These are phyloP conservation scores for Picus viridis DNA, from an alignment of 2,797 vertebrate genomes.

Conservation along the genomic window DNA sequence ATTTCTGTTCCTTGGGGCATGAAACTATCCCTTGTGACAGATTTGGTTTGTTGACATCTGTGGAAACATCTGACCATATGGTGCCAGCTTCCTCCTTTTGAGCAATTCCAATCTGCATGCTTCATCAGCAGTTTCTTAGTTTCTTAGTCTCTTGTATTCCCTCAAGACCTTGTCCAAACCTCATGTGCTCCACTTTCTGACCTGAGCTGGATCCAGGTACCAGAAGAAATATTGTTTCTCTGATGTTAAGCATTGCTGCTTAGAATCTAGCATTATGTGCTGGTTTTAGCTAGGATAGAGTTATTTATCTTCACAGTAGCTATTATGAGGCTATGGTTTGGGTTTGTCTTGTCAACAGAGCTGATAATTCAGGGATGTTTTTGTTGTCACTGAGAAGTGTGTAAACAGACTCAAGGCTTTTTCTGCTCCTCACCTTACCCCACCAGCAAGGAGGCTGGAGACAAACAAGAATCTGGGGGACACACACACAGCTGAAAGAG, in stretches of 20 bases:
- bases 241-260: not conserved
- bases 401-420: too few species aligned
- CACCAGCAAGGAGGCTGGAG: too few species aligned
- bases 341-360: too few species aligned
- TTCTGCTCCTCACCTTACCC: too few species aligned
- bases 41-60: slow-evolving; percentile 20
- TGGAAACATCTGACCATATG: slow-evolving; percentile 51
- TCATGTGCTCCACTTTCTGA: not conserved
- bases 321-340: too few species aligned
- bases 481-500: too few species aligned
- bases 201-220: not conserved
- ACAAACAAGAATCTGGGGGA: too few species aligned
- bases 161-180: not conserved
- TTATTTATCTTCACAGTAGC: too few species aligned
- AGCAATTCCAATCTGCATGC: not conserved
- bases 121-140: not conserved
- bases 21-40: slow-evolving; percentile 45
- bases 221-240: not conserved
- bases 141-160: not conserved
- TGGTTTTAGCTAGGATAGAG: too few species aligned
- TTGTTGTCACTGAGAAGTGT: too few species aligned
- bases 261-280: too few species aligned
- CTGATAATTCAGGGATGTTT: too few species aligned
- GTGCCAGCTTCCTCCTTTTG: not conserved
- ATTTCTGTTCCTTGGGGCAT: not conserved